Conservation (phyloP, 2,113 vertebrate species). For the Nymphicus hollandicus region DNA sequence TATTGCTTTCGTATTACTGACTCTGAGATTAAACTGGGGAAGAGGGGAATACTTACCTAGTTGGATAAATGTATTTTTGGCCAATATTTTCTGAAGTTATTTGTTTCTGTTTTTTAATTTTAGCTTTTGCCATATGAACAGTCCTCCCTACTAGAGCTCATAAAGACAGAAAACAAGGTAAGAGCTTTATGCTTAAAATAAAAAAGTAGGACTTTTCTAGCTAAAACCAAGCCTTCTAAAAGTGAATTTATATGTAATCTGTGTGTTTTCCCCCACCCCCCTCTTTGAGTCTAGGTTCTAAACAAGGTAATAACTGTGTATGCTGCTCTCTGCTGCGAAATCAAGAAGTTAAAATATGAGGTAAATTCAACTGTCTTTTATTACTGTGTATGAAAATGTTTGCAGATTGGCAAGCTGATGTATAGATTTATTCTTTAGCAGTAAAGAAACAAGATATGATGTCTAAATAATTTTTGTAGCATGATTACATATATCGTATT, state of each 20-base stretch:
- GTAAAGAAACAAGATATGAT: slow-evolving; percentile 2
- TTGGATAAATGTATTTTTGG: not conserved
- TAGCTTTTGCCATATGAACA: slow-evolving; percentile 97
- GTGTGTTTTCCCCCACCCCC: not conserved
- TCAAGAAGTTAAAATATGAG: slow-evolving; percentile 98
- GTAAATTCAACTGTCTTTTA: slow-evolving; percentile 70
- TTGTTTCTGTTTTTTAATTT: not conserved
- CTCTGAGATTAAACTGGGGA: not conserved
- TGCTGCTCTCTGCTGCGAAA: slow-evolving; percentile 96
- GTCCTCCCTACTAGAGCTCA: slow-evolving; percentile 91
- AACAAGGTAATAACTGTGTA: slow-evolving; percentile 99
- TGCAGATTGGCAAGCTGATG: not conserved
- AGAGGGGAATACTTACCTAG: not conserved
- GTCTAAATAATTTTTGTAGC: not conserved
- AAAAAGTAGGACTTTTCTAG: not conserved
- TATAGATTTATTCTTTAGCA: not conserved
- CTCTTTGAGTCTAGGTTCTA: slow-evolving; percentile 80
- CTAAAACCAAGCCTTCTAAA: not conserved
- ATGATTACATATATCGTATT: not conserved
- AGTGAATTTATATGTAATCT: not conserved
- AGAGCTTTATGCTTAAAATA: not conserved
- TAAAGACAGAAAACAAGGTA: slow-evolving; percentile 99
- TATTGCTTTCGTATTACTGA: not conserved
- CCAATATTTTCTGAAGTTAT: not conserved
- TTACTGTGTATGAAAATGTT: not conserved